These are phyloP conservation scores for Ophion obscuratus DNA, from an alignment of 2,888 invertebrate genomes.

Conservation along the genomic window DNA sequence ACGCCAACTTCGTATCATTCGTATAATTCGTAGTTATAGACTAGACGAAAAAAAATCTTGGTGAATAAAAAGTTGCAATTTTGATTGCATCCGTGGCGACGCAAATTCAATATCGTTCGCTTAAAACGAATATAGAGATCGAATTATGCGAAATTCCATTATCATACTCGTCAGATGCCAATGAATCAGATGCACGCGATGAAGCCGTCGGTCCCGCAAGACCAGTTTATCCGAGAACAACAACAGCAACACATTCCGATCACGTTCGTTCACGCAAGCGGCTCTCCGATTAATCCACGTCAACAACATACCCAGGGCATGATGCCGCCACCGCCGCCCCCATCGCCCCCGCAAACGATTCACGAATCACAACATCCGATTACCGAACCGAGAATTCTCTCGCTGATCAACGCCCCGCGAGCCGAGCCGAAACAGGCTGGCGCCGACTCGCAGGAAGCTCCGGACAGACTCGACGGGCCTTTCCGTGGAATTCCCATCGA, in stretches of 20 bases:
- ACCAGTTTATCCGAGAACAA: slow-evolving; percentile 72
- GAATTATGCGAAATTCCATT: slow-evolving; percentile 84
- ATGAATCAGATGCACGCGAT: slow-evolving; percentile 86
- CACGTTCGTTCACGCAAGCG: slow-evolving; percentile 65
- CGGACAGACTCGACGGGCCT: slow-evolving; percentile 78
- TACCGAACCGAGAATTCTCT: slow-evolving; percentile 76
- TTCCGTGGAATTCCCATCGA: slow-evolving; percentile 82
- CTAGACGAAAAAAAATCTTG: too few species aligned
- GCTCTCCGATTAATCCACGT: slow-evolving; percentile 68
- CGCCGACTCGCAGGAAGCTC: slow-evolving; percentile 66
- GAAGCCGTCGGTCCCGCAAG: slow-evolving; percentile 84
- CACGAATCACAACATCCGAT: slow-evolving; percentile 71
- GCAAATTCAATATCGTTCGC: not conserved
- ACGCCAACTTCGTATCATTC: too few species aligned
- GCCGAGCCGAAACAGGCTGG: slow-evolving; percentile 71
- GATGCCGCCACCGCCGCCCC: slow-evolving; percentile 77
- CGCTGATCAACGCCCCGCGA: slow-evolving; percentile 75
- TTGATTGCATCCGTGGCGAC: too few species aligned
- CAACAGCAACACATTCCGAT: slow-evolving; percentile 82
- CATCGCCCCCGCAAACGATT: slow-evolving; percentile 61
- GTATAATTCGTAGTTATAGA: too few species aligned
- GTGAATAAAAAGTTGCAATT: too few species aligned
- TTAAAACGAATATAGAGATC: slow-evolving; percentile 66
- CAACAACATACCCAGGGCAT: slow-evolving; percentile 75
- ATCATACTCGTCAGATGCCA: slow-evolving; percentile 84